A percentile compares a stretch with the other conserved stretches of the same genome.
Conservation (phyloP, 2,797 vertebrate genomes). For the Myripristis jacobus region DNA sequence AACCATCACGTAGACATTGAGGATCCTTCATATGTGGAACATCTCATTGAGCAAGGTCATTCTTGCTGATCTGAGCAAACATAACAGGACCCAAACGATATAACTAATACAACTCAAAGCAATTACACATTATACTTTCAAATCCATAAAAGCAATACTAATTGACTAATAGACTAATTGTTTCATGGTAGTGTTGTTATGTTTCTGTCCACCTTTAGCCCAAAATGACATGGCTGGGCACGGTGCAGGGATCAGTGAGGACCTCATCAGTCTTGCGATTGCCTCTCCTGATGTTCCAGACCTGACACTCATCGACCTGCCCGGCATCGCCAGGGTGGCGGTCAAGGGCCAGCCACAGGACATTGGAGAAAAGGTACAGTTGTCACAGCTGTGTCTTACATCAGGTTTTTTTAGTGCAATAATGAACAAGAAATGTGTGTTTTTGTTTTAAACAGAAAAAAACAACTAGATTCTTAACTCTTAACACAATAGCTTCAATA, state of each 20-base stretch:
- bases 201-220: slow-evolving; percentile 58
- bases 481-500: too few species aligned
- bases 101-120: too few species aligned
- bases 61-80: too few species aligned
- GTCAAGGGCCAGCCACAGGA: slow-evolving; percentile 86
- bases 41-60: background rate
- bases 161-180: too few species aligned
- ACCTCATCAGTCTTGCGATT: slow-evolving; percentile 89
- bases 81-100: too few species aligned
- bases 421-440: too few species aligned
- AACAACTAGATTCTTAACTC: too few species aligned
- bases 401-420: too few species aligned
- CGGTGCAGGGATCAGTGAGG: slow-evolving; percentile 81
- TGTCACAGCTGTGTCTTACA: too few species aligned
- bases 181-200: background rate
- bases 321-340: slow-evolving; percentile 89
- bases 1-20: background rate
- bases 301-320: slow-evolving; percentile 92
- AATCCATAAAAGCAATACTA: background rate
- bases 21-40: background rate
- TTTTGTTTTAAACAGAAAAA: too few species aligned
- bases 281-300: slow-evolving; percentile 87
- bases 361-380: slow-evolving; percentile 87
- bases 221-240: slow-evolving; percentile 79
- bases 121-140: background rate